Conservation (phyloP, 2,888 invertebrate species). For the Rapana venosa region DNA sequence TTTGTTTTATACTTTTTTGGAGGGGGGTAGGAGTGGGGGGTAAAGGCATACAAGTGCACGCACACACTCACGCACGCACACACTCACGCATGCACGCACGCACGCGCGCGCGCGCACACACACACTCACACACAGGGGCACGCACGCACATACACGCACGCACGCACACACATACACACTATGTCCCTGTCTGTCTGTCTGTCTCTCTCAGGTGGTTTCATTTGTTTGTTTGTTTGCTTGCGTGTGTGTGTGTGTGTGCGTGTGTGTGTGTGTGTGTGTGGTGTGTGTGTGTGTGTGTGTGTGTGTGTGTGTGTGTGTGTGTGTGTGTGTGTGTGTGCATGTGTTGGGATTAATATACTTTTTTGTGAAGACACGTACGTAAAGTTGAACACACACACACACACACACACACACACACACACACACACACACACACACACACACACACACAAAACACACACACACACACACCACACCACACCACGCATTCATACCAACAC, state of each 20-base stretch:
- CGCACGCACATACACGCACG: conserved; percentile 2
- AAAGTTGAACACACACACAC: no score
- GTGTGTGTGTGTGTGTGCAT: conserved; percentile 9
- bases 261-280: neutral
- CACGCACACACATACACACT: neutral
- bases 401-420: no score
- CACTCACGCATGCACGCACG: no score
- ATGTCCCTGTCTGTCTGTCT: no score
- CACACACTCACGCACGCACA: neutral
- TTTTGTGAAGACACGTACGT: no score
- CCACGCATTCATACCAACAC: no score
- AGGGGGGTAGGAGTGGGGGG: no score
- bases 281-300: conserved; percentile 10
- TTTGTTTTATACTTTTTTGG: no score
- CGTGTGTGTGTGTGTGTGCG: neutral
- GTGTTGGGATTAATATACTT: neutral
- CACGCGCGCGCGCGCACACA: neutral
- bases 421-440: no score
- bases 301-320: conserved; percentile 23
- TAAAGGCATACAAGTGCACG: no score
- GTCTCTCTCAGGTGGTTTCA: neutral
- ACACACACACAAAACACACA: no score
- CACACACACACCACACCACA: neutral
- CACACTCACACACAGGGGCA: neutral
- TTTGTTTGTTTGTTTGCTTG: neutral